phyloP scores from a whole-genome alignment of 2,113 vertebrate species.

The Dipodomys stephensi region DNA sequence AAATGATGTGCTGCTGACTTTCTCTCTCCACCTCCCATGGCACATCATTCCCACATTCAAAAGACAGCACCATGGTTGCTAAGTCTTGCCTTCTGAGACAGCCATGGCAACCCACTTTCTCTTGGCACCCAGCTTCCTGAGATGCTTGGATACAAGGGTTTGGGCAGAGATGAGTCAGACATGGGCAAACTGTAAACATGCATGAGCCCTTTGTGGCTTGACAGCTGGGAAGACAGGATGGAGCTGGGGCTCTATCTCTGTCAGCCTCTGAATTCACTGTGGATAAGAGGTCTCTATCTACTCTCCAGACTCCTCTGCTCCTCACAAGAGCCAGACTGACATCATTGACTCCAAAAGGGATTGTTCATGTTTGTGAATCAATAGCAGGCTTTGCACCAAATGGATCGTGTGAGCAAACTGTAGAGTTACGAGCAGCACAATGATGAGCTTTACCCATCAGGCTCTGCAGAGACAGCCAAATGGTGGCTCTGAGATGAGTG shows the following conservation, averaged over 20 bases:
- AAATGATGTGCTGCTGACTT: background rate
- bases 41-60: background rate
- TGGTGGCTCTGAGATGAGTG: background rate
- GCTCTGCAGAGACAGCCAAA: conserved; percentile 20
- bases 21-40: background rate
- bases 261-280: background rate
- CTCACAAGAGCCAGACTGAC: conserved; percentile 28
- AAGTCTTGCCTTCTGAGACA: background rate
- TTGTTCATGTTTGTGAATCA: conserved; percentile 28
- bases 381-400: conserved; percentile 18
- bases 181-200: background rate
- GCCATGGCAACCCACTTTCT: background rate
- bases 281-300: background rate
- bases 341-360: background rate
- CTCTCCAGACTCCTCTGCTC: background rate
- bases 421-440: background rate
- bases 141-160: background rate
- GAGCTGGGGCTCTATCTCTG: background rate
- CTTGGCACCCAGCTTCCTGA: background rate
- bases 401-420: conserved; percentile 47
- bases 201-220: background rate
- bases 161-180: background rate
- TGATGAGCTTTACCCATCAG: background rate
- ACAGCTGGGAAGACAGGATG: background rate
- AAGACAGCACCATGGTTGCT: background rate